Conservation (phyloP, 2,797 vertebrate species). For the Gastrophryne carolinensis region DNA sequence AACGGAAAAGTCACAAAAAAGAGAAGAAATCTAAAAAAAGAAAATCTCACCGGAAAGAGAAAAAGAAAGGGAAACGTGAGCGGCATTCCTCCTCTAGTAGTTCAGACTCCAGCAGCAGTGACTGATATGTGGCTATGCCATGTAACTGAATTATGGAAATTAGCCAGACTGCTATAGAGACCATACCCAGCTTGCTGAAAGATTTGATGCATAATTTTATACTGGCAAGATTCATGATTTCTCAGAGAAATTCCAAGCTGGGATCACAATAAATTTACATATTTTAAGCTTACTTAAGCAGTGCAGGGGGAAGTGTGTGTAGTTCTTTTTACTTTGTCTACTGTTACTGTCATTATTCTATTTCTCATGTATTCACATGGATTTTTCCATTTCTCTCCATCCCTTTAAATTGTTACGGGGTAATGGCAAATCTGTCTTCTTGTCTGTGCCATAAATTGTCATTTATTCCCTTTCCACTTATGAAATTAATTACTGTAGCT, state of each 20-base stretch:
- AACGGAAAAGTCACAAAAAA: slow-evolving; percentile 74
- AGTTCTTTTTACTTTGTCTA: no score
- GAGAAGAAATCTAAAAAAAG: slow-evolving; percentile 74
- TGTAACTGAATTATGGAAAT: background rate
- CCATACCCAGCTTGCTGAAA: background rate
- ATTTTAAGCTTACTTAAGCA: no score
- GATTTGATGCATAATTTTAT: background rate
- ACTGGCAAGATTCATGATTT: background rate
- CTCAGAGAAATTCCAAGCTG: no score
- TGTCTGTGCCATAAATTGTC: background rate
- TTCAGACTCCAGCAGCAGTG: slow-evolving; percentile 70
- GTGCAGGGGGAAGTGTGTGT: no score
- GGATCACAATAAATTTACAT: no score
- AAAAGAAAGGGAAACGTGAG: slow-evolving; percentile 72
- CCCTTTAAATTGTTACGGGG: no score
- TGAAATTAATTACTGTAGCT: no score
- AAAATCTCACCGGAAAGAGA: slow-evolving; percentile 76
- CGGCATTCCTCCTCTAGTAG: slow-evolving; percentile 60
- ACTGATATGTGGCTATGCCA: slow-evolving; percentile 55
- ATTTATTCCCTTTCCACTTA: background rate
- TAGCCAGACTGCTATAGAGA: background rate
- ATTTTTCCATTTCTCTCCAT: no score
- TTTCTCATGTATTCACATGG: no score
- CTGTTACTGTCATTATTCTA: no score
- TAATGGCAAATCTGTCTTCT: background rate